Evolutionary conservation across 2,797 vertebrate species (phyloP).

Genomic region (Apodemus agrarius): DNA sequence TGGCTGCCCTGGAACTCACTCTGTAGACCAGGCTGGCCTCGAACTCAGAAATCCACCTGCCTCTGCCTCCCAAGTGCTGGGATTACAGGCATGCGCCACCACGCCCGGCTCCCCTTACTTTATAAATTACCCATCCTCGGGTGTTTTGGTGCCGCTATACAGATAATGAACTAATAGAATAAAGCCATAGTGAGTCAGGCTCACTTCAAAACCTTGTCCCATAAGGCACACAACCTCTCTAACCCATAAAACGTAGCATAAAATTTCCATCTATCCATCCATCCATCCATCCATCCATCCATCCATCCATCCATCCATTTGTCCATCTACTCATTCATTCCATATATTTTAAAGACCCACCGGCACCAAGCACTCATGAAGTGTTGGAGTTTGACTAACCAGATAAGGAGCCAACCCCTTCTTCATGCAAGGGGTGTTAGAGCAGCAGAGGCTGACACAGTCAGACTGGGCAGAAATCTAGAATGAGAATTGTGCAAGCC

Average conservation of each 20-base stretch:
- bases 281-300: background rate
- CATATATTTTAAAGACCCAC: background rate
- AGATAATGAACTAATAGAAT: background rate
- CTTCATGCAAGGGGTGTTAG: rapidly evolving
- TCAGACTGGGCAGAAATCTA: background rate
- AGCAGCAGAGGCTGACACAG: background rate
- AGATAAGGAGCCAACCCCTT: background rate
- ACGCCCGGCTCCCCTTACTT: background rate
- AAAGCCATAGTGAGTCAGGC: background rate
- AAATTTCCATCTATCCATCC: background rate
- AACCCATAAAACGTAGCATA: background rate
- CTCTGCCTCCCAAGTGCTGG: too few species aligned
- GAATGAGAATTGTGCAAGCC: too few species aligned
- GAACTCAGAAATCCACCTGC: too few species aligned
- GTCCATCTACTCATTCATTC: background rate
- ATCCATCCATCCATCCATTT: background rate
- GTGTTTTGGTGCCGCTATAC: background rate
- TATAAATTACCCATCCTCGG: background rate
- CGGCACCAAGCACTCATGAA: background rate
- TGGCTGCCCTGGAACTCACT: too few species aligned
- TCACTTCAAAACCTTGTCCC: background rate
- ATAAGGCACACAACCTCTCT: background rate
- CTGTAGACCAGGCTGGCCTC: too few species aligned
- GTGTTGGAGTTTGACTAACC: background rate
- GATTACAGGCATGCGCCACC: too few species aligned